Evolutionary conservation across 2,888 invertebrate genomes (phyloP).

Genomic region (Ceramica pisi): DNA sequence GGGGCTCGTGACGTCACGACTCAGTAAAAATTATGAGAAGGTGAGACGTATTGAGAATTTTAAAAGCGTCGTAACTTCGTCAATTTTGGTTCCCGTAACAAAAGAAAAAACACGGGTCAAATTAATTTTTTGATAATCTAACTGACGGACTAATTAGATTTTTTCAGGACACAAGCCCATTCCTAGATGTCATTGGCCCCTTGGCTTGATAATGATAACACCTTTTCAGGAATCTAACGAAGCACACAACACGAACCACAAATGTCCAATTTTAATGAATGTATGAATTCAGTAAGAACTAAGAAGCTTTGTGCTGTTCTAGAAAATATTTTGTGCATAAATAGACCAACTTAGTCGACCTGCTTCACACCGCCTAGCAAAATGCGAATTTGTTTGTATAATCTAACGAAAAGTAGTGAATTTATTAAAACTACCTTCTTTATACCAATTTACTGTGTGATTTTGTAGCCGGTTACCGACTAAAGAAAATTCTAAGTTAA

Average conservation of each 20-base stretch:
- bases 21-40: no score
- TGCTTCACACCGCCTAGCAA: slow-evolving; percentile 28
- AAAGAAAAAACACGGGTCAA: no score
- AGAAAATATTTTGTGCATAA: slow-evolving; percentile 46
- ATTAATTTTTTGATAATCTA: no score
- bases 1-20: no score
- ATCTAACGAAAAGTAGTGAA: slow-evolving; percentile 26
- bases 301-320: slow-evolving; percentile 35
- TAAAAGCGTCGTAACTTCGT: no score
- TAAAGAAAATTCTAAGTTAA: slow-evolving; percentile 35
- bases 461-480: slow-evolving; percentile 21
- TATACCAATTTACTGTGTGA: slow-evolving; percentile 31
- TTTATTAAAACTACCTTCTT: slow-evolving; percentile 49
- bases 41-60: no score
- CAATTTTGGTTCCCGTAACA: no score
- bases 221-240: slow-evolving; percentile 3
- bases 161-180: no score
- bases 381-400: slow-evolving; percentile 28
- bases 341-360: slow-evolving; percentile 41
- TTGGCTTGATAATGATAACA: neutral
- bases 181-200: no score
- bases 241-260: neutral
- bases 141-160: no score
- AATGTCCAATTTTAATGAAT: slow-evolving; percentile 21
- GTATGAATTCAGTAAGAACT: slow-evolving; percentile 15